These are phyloP conservation scores for Hypotaenidia philippensis DNA, from an alignment of 2,797 vertebrate species.

Conservation along the genomic window DNA sequence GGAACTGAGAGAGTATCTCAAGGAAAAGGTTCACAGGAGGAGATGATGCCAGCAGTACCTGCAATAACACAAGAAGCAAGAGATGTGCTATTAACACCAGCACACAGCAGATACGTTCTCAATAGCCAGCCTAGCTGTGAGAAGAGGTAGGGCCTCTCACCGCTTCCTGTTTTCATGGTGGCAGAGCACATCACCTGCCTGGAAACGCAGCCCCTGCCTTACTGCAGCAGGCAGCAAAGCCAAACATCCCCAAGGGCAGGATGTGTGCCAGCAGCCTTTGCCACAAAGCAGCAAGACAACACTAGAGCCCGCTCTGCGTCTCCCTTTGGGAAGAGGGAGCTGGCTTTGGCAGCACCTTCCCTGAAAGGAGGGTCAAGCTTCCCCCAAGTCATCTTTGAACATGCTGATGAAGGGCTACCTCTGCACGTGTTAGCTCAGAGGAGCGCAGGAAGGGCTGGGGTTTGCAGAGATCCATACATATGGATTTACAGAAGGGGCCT, in stretches of 20 bases:
- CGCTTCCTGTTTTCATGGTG: background rate
- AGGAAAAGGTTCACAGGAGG: background rate
- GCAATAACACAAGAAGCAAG: background rate
- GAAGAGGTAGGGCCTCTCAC: background rate
- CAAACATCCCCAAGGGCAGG: background rate
- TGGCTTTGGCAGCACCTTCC: background rate
- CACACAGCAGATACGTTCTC: background rate
- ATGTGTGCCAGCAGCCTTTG: background rate
- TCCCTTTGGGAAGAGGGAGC: background rate
- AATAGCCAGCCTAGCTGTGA: background rate
- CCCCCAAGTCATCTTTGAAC: background rate
- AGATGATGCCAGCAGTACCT: background rate
- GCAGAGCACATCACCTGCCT: background rate
- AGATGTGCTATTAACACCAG: background rate
- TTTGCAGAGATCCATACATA: background rate
- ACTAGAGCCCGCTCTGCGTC: accelerated
- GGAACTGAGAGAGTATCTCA: background rate
- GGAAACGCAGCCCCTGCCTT: background rate
- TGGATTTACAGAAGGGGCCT: accelerated
- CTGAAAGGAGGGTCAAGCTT: background rate
- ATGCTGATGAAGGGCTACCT: background rate
- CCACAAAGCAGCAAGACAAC: accelerated
- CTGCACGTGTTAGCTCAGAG: background rate
- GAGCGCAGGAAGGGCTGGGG: background rate
- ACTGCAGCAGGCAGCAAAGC: background rate